phyloP scores from a whole-genome alignment of 2,888 invertebrate species.

The Harmothoe impar region DNA sequence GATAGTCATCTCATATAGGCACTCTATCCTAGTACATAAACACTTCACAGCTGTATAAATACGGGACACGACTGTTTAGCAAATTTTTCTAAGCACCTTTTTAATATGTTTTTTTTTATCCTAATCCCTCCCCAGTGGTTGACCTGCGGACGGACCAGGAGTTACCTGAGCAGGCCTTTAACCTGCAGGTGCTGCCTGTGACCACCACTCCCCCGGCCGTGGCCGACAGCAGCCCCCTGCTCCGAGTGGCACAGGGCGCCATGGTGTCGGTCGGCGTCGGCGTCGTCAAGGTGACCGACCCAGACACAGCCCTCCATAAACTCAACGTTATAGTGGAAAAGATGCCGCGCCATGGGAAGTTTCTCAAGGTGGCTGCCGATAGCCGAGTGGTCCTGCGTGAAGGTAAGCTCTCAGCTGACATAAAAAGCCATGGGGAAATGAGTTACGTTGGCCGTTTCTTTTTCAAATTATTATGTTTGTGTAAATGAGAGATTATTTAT shows the following conservation, averaged over 20 bases:
- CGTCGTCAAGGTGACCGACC: constrained; percentile 75
- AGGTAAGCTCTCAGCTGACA: too few species aligned
- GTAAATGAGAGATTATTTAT: too few species aligned
- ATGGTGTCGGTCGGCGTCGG: constrained; percentile 73
- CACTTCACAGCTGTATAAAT: too few species aligned
- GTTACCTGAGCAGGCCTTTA: constrained; percentile 64
- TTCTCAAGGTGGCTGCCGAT: constrained; percentile 71
- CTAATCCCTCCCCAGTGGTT: too few species aligned
- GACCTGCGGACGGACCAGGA: constrained; percentile 18
- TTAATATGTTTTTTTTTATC: too few species aligned
- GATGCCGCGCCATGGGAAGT: constrained; percentile 73
- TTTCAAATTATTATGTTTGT: not conserved
- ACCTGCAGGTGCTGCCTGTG: constrained; percentile 74
- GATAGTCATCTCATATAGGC: too few species aligned
- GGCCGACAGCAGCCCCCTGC: constrained; percentile 68
- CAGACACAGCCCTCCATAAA: constrained; percentile 75
- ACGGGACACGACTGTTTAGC: too few species aligned
- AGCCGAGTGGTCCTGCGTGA: not conserved
- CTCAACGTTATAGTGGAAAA: constrained; percentile 73
- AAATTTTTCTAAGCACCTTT: too few species aligned
- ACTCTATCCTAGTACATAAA: too few species aligned
- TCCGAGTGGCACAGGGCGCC: constrained; percentile 75
- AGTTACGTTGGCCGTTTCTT: not conserved
- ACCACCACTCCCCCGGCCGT: constrained; percentile 78
- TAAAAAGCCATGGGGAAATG: not conserved